A percentile compares a stretch with the other conserved stretches of the same genome.
These are phyloP conservation scores for Aspidoscelis tigris DNA, from an alignment of 2,113 vertebrate genomes.

Conservation along the genomic window DNA sequence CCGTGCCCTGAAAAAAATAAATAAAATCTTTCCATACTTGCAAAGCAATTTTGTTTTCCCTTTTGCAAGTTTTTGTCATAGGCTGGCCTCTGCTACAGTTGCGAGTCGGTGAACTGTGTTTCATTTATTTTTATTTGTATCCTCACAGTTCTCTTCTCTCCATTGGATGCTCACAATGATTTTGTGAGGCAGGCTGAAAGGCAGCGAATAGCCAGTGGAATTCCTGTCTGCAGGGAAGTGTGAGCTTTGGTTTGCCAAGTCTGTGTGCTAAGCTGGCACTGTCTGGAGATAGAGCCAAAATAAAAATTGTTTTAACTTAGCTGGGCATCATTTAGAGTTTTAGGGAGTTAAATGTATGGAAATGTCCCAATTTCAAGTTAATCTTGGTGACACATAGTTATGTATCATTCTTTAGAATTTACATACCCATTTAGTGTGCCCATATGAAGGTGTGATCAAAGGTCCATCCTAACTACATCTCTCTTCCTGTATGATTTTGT, in stretches of 20 bases:
- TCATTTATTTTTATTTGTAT: no score
- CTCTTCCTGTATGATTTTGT: background rate
- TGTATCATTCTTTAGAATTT: background rate
- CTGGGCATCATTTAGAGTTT: background rate
- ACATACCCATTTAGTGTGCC: background rate
- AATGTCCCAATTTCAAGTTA: background rate
- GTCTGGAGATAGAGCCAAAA: background rate
- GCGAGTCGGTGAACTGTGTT: no score
- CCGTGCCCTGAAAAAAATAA: background rate
- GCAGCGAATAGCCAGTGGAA: background rate
- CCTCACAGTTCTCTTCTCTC: no score
- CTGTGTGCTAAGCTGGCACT: background rate
- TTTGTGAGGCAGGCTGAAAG: background rate
- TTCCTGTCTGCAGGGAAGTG: no score
- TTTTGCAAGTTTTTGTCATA: background rate
- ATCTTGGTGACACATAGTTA: background rate
- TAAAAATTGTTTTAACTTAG: background rate
- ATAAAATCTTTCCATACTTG: background rate
- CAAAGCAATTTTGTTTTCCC: background rate
- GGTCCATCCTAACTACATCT: background rate
- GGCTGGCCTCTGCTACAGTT: background rate
- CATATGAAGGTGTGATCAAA: background rate
- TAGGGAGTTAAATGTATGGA: background rate
- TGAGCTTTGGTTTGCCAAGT: no score
- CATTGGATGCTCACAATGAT: no score